Evolutionary conservation across 2,888 invertebrate species (phyloP).

Genomic region (Lymantria dispar): DNA sequence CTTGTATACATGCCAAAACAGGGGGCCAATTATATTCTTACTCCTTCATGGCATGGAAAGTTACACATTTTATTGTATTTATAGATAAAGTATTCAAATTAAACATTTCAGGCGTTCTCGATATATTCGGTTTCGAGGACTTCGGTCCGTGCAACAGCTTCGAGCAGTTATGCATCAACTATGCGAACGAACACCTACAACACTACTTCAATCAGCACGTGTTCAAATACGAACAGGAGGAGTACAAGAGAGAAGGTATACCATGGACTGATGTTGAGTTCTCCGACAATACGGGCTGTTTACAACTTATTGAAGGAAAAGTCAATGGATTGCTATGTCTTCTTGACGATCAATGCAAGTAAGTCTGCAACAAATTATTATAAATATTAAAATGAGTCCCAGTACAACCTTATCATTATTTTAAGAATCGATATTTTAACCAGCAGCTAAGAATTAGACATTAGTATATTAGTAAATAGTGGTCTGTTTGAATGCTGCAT

Average conservation of each 20-base stretch:
- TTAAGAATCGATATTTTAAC: too few species aligned
- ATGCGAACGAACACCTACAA: conserved; percentile 98
- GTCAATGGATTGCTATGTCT: conserved; percentile 94
- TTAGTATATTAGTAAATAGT: too few species aligned
- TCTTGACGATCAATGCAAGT: conserved; percentile 98
- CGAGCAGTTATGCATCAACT: conserved; percentile 98
- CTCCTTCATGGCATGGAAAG: too few species aligned
- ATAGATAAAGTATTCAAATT: neutral
- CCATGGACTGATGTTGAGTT: conserved; percentile 98
- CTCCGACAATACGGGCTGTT: conserved; percentile 96
- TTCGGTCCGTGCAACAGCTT: conserved; percentile 95
- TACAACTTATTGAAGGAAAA: conserved; percentile 95
- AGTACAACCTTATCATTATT: too few species aligned
- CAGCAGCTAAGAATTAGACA: too few species aligned
- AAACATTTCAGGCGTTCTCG: conserved; percentile 88
- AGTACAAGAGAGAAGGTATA: conserved; percentile 96
- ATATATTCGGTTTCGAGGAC: conserved; percentile 98
- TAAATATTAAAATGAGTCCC: too few species aligned
- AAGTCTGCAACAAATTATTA: conserved; percentile 49
- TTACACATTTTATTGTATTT: neutral
- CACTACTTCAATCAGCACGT: conserved; percentile 99
- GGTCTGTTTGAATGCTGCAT: too few species aligned
- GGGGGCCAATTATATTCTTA: too few species aligned
- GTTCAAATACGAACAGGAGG: conserved; percentile 98
- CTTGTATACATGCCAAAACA: too few species aligned